Evolutionary conservation across 2,888 invertebrate genomes (phyloP).

Genomic region (Polydrusus cervinus): DNA sequence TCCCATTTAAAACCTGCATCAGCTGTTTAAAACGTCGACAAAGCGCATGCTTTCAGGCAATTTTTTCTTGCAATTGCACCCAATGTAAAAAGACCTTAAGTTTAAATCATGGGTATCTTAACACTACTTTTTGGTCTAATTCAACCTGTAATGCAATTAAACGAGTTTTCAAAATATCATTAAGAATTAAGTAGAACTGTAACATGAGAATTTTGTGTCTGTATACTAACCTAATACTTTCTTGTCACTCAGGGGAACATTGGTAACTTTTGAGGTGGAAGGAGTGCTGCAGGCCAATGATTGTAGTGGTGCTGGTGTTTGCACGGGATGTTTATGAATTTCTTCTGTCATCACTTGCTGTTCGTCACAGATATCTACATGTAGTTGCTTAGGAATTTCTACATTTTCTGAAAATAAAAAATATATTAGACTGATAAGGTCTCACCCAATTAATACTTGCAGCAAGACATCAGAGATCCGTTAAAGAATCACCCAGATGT

Average conservation of each 20-base stretch:
- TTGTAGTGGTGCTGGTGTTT: neutral
- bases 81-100: no score
- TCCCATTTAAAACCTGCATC: no score
- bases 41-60: no score
- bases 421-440: neutral
- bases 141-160: no score
- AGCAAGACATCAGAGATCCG: neutral
- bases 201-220: no score
- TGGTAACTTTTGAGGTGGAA: neutral
- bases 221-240: conserved; percentile 1
- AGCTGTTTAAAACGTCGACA: no score
- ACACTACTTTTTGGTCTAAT: neutral
- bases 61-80: no score
- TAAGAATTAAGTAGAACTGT: no score
- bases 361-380: neutral
- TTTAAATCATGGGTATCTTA: neutral
- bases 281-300: neutral
- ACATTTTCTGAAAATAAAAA: neutral
- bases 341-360: neutral
- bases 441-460: conserved; percentile 5
- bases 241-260: conserved; percentile 5
- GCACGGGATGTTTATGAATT: no score
- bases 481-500: neutral
- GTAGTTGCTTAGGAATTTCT: neutral
- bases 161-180: no score